These are phyloP conservation scores for Crax fasciolata DNA, from an alignment of 2,797 vertebrate species.

Conservation along the genomic window DNA sequence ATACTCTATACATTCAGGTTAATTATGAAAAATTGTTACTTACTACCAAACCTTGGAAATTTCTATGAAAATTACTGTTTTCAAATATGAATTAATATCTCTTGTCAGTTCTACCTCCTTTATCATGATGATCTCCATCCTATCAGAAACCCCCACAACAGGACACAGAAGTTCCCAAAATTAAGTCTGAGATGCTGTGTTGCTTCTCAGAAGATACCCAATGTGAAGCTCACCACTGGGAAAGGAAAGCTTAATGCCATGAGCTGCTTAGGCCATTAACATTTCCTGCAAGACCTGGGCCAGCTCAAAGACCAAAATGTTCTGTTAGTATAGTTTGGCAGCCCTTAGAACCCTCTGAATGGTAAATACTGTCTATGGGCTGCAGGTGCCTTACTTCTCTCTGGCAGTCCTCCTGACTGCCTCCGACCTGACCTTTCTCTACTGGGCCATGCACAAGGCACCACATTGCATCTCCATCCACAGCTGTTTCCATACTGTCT, in stretches of 20 bases:
- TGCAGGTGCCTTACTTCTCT: background rate
- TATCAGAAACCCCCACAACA: background rate
- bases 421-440: background rate
- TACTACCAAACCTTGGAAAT: background rate
- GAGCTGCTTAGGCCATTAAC: background rate
- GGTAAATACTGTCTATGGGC: background rate
- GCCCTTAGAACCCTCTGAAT: background rate
- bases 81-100: background rate
- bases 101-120: background rate
- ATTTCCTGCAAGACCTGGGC: background rate
- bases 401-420: background rate
- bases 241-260: background rate
- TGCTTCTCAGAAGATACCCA: rapidly evolving
- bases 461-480: rapidly evolving
- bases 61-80: background rate
- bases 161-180: background rate
- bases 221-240: background rate
- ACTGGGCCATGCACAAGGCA: rapidly evolving
- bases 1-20: background rate
- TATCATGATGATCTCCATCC: background rate
- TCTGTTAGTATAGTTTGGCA: background rate
- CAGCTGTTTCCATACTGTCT: background rate
- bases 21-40: background rate
- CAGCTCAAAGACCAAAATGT: background rate
- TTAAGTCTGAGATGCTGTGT: background rate